These are phyloP conservation scores for Bombus difficillimus DNA, from an alignment of 1,140 invertebrate genomes.

Conservation along the genomic window DNA sequence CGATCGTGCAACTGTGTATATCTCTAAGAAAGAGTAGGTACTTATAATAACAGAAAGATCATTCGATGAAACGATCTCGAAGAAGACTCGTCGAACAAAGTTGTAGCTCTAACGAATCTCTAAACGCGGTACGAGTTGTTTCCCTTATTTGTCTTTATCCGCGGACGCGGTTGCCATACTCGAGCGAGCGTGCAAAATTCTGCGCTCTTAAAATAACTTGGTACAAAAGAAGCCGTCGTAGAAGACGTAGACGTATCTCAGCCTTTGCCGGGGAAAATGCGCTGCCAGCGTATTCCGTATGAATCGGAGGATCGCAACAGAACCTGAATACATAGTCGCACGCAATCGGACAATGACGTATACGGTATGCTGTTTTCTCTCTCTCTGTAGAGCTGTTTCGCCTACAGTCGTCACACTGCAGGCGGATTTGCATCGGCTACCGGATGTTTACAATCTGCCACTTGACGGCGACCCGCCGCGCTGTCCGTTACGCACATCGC, in stretches of 20 bases:
- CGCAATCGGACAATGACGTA: constrained; percentile 15
- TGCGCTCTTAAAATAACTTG: constrained; percentile 31
- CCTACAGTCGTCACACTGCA: constrained; percentile 60
- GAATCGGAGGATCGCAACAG: constrained; percentile 30
- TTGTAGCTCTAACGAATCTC: too few species aligned
- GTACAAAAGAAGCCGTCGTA: constrained; percentile 18
- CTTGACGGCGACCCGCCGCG: constrained; percentile 69
- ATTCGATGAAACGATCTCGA: too few species aligned
- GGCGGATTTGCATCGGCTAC: constrained; percentile 73
- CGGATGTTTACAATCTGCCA: constrained; percentile 80
- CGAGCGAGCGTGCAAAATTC: constrained; percentile 2
- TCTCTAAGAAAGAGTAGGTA: too few species aligned
- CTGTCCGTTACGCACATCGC: constrained; percentile 35
- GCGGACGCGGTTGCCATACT: not conserved
- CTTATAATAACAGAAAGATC: too few species aligned
- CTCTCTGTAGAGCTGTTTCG: not conserved
- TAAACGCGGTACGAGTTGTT: too few species aligned
- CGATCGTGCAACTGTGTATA: constrained; percentile 18
- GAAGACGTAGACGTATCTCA: too few species aligned
- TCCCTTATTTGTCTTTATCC: not conserved
- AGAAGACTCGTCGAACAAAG: too few species aligned
- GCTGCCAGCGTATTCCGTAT: not conserved
- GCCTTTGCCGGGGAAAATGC: constrained; percentile 14
- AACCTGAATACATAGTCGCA: constrained; percentile 10
- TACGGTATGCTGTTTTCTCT: not conserved